These are phyloP conservation scores for Dicerorhinus sumatrensis DNA, from an alignment of 2,113 vertebrate genomes.

Conservation along the genomic window DNA sequence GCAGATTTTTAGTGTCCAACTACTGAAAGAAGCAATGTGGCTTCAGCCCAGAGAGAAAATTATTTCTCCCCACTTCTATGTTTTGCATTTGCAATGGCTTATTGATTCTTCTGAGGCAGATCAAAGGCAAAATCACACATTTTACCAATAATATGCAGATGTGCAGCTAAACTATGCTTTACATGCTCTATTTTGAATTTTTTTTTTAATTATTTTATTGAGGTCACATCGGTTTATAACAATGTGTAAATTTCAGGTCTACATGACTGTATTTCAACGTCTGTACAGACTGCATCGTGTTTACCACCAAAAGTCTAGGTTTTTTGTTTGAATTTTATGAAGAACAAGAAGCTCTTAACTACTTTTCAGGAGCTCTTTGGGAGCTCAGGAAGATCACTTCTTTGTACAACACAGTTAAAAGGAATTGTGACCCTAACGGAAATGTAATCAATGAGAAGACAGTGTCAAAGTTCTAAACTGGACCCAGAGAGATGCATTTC, in stretches of 20 bases:
- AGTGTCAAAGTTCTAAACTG: background rate
- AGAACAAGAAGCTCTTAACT: background rate
- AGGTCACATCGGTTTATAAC: too few species aligned
- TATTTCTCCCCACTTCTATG: background rate
- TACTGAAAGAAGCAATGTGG: background rate
- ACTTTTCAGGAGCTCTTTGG: background rate
- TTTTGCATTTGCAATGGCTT: background rate
- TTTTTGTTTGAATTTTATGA: background rate
- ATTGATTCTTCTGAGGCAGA: rapidly evolving
- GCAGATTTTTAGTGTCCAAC: background rate
- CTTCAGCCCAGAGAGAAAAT: background rate
- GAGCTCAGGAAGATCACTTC: background rate
- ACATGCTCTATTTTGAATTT: background rate
- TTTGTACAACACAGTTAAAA: background rate
- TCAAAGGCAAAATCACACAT: background rate
- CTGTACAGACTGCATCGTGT: too few species aligned
- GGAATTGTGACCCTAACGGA: background rate
- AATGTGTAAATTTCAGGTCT: too few species aligned
- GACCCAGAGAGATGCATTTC: background rate
- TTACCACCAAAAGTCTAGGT: too few species aligned
- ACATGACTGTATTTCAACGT: too few species aligned
- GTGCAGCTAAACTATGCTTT: background rate
- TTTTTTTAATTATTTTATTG: too few species aligned
- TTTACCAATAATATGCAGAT: background rate
- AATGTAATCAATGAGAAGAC: background rate